These are phyloP conservation scores for Anoplolepis gracilipes DNA, from an alignment of 1,140 invertebrate genomes.

Conservation along the genomic window DNA sequence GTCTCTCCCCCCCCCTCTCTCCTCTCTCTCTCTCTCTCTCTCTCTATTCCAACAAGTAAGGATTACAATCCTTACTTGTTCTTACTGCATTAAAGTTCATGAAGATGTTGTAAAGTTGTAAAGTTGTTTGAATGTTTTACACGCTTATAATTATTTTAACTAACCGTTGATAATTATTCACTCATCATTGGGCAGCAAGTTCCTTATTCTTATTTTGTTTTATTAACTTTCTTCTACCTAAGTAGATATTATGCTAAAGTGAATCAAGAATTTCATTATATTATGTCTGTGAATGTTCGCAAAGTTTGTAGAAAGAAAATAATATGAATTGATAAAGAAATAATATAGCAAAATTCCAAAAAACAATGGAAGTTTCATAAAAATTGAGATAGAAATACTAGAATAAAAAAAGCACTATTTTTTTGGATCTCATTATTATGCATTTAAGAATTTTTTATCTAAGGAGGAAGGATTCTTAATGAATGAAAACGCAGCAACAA, in stretches of 20 bases:
- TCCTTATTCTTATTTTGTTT: not conserved
- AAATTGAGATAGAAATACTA: not conserved
- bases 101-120: conserved; percentile 41
- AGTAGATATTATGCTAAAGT: not conserved
- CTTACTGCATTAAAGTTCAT: conserved; percentile 20
- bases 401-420: conserved; percentile 1
- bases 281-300: not conserved
- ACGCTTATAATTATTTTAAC: not conserved
- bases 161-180: not conserved
- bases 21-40: too few relatives aligned
- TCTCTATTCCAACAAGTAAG: conserved; percentile 29
- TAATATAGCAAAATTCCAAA: not conserved
- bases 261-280: not conserved
- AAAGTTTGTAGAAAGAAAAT: not conserved
- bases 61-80: conserved; percentile 14
- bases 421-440: not conserved
- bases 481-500: conserved; percentile 16
- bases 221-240: not conserved
- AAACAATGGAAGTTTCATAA: not conserved
- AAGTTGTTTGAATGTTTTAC: conserved; percentile 10
- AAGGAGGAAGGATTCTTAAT: not conserved
- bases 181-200: not conserved
- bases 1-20: not conserved
- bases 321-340: not conserved
- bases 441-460: not conserved